A percentile compares a stretch with the other conserved stretches of the same genome.
Conservation (phyloP, 2,113 vertebrate species). For the Marmota monax region DNA sequence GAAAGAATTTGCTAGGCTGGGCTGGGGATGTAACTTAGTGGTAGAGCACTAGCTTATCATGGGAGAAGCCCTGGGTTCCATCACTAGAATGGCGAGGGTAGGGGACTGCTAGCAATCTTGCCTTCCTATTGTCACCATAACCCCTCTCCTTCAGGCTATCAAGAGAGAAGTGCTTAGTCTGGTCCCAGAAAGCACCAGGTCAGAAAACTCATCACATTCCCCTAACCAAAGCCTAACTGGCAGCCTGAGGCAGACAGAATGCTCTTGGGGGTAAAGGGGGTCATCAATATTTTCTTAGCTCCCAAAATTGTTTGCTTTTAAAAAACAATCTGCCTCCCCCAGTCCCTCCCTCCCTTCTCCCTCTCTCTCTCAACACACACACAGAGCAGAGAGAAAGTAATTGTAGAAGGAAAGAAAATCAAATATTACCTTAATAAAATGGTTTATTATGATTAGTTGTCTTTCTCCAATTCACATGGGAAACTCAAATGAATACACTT, state of each 20-base stretch:
- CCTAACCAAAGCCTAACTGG: slow-evolving; percentile 30
- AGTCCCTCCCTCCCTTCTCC: background rate
- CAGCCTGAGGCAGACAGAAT: slow-evolving; percentile 4
- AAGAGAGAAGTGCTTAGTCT: slow-evolving; percentile 5
- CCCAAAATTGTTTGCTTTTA: slow-evolving; percentile 59
- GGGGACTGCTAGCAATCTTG: background rate
- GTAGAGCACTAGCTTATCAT: background rate
- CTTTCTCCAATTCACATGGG: slow-evolving; percentile 58
- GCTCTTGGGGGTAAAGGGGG: background rate
- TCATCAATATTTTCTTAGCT: slow-evolving; percentile 72
- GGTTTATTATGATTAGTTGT: slow-evolving; percentile 8
- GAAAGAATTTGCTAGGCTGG: background rate
- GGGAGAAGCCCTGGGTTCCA: background rate
- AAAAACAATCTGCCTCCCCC: background rate
- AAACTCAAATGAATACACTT: slow-evolving; percentile 60
- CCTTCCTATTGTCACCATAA: background rate
- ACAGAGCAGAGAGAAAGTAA: background rate
- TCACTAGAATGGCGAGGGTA: background rate
- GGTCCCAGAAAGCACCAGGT: slow-evolving; percentile 49
- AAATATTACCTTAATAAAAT: slow-evolving; percentile 72
- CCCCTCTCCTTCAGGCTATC: background rate
- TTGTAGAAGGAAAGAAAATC: slow-evolving; percentile 3
- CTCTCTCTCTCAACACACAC: background rate
- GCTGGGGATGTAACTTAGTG: background rate
- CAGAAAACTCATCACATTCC: slow-evolving; percentile 50